Evolutionary conservation across 1,140 invertebrate genomes (phyloP).

Genomic region (Microvelia longipes): DNA sequence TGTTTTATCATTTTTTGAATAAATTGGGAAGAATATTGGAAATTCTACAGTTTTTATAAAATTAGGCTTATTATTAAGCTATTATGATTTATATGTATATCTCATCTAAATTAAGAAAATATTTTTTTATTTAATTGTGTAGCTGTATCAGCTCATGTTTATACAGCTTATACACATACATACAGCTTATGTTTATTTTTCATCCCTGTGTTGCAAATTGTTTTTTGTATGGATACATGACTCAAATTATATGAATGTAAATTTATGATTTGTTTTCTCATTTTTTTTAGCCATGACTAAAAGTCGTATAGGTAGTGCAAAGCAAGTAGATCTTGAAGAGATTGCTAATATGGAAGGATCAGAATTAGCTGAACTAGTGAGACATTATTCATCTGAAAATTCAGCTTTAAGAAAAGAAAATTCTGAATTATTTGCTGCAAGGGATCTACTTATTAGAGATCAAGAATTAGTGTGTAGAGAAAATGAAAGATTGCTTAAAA

Average conservation of each 20-base stretch:
- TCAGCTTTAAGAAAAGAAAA: constrained; percentile 72
- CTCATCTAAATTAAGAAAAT: no score
- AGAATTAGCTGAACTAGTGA: constrained; percentile 55
- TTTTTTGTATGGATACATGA: not conserved
- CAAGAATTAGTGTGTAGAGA: constrained; percentile 79
- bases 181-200: not conserved
- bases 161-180: no score
- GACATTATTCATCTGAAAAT: constrained; percentile 71
- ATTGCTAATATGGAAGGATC: constrained; percentile 50
- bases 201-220: not conserved
- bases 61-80: no score
- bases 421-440: constrained; percentile 59
- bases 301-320: constrained; percentile 25
- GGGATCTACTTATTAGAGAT: constrained; percentile 67
- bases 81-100: no score
- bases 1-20: no score
- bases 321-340: constrained; percentile 50
- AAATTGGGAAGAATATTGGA: no score
- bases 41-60: no score
- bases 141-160: no score
- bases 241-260: no score
- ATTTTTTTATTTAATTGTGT: no score
- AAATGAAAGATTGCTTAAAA: constrained; percentile 71
- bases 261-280: no score
- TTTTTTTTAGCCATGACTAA: constrained; percentile 20